These are phyloP conservation scores for Cheilosia variabilis DNA, from an alignment of 2,888 invertebrate species.

Conservation along the genomic window DNA sequence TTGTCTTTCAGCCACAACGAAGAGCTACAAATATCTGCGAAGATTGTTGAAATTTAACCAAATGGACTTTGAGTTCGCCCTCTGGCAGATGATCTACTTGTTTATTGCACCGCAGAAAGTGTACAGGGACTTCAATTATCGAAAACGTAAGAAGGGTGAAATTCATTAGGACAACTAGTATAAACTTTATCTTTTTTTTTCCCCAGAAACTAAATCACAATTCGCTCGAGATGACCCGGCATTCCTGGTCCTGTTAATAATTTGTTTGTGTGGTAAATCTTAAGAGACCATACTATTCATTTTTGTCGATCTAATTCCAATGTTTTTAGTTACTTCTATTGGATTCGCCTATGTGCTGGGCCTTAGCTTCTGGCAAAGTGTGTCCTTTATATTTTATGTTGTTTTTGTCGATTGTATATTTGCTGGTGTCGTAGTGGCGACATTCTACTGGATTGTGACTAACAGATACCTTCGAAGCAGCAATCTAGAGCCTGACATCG, in stretches of 20 bases:
- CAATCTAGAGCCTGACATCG: conserved; percentile 86
- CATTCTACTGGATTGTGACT: conserved; percentile 92
- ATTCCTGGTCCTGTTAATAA: conserved; percentile 94
- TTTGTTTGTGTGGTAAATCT: conserved; percentile 90
- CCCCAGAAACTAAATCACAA: conserved; percentile 97
- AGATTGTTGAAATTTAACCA: conserved; percentile 95
- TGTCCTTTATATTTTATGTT: conserved; percentile 94
- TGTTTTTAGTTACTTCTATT: conserved; percentile 92
- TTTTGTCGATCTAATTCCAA: background rate
- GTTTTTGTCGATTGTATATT: conserved; percentile 97
- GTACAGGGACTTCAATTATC: conserved; percentile 97
- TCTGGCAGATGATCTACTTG: conserved; percentile 99
- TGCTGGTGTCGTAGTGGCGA: conserved; percentile 93
- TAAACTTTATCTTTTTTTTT: conserved; percentile 16
- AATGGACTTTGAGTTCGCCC: conserved; percentile 99
- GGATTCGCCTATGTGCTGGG: conserved; percentile 92
- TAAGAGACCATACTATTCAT: background rate
- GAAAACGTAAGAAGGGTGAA: conserved; percentile 91
- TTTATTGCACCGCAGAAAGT: conserved; percentile 98
- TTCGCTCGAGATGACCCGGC: conserved; percentile 99
- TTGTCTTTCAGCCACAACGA: conserved; percentile 93
- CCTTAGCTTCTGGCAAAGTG: conserved; percentile 88
- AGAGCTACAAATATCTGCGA: conserved; percentile 93
- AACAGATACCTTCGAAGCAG: conserved; percentile 82
- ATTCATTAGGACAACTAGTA: background rate